Percentiles rank a stretch among this genome's conserved stretches.
phyloP scores from a whole-genome alignment of 1,140 invertebrate species.

The Heliconius himera region DNA sequence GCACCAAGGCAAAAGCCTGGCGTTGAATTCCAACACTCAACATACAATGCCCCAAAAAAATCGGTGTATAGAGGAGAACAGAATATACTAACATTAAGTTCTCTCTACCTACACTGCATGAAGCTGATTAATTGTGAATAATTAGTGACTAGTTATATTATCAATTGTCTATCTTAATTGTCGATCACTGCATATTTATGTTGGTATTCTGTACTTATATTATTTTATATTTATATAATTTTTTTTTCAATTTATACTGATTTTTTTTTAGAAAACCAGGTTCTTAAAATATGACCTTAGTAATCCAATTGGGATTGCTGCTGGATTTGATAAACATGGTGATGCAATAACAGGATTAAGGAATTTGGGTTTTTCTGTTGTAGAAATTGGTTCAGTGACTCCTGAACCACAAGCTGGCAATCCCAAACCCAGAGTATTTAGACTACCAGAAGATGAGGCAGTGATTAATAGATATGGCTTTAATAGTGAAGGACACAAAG shows the following conservation, averaged over 20 bases:
- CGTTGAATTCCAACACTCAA: too few relatives aligned
- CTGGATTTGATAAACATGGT: constrained; percentile 98
- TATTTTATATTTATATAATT: constrained; percentile 7
- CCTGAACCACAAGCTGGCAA: constrained; percentile 96
- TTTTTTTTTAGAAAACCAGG: constrained; percentile 83
- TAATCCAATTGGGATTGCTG: constrained; percentile 97
- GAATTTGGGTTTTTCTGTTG: constrained; percentile 95
- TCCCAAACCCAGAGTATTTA: constrained; percentile 94
- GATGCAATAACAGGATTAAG: constrained; percentile 93
- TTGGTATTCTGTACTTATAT: neutral
- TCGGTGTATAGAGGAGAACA: too few relatives aligned
- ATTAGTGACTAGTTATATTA: neutral
- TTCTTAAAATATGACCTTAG: constrained; percentile 88
- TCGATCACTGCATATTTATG: neutral
- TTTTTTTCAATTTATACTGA: constrained; percentile 14
- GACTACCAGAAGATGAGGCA: constrained; percentile 91
- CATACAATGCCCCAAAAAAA: too few relatives aligned
- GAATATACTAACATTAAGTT: too few relatives aligned
- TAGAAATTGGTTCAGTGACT: constrained; percentile 98
- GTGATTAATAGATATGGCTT: constrained; percentile 97
- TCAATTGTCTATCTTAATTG: neutral
- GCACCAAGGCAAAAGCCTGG: too few relatives aligned
- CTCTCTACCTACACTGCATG: neutral
- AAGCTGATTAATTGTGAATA: neutral
- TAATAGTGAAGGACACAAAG: constrained; percentile 96